phyloP scores from a whole-genome alignment of 2,888 invertebrate genomes.

The Metellina segmentata region DNA sequence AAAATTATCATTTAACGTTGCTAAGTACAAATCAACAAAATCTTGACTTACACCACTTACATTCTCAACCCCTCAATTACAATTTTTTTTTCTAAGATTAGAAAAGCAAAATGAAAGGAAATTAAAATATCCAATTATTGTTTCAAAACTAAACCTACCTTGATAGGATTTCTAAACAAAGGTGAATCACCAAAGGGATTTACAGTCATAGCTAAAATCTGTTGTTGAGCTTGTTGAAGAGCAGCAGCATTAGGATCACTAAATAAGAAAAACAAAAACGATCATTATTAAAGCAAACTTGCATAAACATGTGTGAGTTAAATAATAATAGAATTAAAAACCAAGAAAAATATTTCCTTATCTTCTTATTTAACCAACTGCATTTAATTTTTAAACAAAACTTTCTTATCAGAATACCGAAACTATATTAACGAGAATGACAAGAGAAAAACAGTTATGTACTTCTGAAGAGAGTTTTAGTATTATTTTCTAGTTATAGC shows the following conservation, averaged over 20 bases:
- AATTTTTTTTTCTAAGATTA: not conserved
- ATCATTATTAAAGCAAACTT: not conserved
- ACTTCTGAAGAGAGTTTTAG: no score
- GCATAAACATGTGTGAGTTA: not conserved
- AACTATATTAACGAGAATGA: no score
- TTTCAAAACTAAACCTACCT: conserved; percentile 37
- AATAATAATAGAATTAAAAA: not conserved
- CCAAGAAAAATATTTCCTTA: not conserved
- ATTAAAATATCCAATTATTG: not conserved
- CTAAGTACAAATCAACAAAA: no score
- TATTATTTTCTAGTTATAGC: no score
- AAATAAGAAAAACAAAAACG: not conserved
- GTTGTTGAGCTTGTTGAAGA: conserved; percentile 70
- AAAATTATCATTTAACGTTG: no score
- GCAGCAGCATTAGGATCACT: conserved; percentile 66
- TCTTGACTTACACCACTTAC: no score
- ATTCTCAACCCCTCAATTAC: no score
- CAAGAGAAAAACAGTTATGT: no score
- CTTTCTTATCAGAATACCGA: no score
- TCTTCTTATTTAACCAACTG: no score
- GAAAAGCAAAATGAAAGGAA: not conserved
- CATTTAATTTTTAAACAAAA: no score
- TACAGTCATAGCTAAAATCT: conserved; percentile 73
- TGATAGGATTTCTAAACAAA: conserved; percentile 83
- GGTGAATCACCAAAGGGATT: conserved; percentile 87